Percentiles rank a stretch among this genome's conserved stretches.
phyloP scores from a whole-genome alignment of 1,140 invertebrate genomes.

The Aphaenogaster ashmeadi region DNA sequence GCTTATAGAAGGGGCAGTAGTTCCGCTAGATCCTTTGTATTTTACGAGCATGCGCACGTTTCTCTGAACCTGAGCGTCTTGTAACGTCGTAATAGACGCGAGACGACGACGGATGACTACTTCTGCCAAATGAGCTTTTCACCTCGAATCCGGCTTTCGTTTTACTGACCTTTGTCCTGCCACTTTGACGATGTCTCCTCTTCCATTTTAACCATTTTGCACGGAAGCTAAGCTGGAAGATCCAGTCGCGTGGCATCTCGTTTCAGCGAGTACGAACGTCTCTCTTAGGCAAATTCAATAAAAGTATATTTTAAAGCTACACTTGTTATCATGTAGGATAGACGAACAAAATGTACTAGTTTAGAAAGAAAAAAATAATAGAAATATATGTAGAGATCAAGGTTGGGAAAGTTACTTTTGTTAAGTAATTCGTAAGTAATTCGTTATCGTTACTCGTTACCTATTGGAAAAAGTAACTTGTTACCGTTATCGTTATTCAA shows the following conservation, averaged over 20 bases:
- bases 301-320: neutral
- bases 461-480: no score
- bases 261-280: neutral
- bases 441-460: no score
- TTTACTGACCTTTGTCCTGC: slow-evolving; percentile 1
- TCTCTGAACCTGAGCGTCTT: slow-evolving; percentile 29
- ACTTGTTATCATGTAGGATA: neutral
- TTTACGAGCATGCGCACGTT: slow-evolving; percentile 69
- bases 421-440: no score
- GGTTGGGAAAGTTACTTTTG: no score
- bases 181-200: neutral
- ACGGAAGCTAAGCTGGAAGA: neutral
- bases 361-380: neutral
- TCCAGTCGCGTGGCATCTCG: neutral
- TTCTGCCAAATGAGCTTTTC: neutral
- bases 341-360: slow-evolving; percentile 6
- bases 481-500: no score
- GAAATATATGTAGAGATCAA: no score
- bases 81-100: neutral
- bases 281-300: neutral
- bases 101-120: neutral
- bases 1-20: slow-evolving; percentile 52
- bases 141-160: neutral
- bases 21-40: slow-evolving; percentile 49
- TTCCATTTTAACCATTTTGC: neutral